Evolutionary conservation across 2,888 invertebrate species (phyloP).

Genomic region (Pogonocherus hispidulus): DNA sequence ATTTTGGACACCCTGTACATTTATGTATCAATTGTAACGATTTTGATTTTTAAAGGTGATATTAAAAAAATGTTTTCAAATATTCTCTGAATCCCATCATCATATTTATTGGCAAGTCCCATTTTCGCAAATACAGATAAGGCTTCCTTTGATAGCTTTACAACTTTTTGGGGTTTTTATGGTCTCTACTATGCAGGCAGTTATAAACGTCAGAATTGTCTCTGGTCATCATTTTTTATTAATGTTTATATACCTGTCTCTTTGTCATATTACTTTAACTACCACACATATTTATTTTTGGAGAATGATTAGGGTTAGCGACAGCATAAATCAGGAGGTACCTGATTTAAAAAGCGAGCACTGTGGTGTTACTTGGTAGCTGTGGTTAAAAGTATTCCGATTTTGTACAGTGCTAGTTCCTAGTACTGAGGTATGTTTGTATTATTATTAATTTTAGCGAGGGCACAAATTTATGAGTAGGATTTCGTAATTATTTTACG

Average conservation of each 20-base stretch:
- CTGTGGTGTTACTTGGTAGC: not conserved
- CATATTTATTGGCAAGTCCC: slow-evolving; percentile 24
- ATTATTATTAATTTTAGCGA: no score
- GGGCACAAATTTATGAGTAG: not conserved
- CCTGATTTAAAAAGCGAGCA: slow-evolving; percentile 10
- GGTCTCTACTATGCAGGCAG: slow-evolving; percentile 25
- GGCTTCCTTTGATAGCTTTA: slow-evolving; percentile 28
- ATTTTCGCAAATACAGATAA: slow-evolving; percentile 36
- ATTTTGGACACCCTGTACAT: no score
- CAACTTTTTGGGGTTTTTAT: slow-evolving; percentile 35
- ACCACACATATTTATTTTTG: slow-evolving; percentile 33
- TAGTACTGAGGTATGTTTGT: not conserved
- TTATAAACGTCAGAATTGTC: slow-evolving; percentile 48
- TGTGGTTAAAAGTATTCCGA: not conserved
- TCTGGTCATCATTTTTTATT: slow-evolving; percentile 44
- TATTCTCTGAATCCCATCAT: not conserved
- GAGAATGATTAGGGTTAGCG: slow-evolving; percentile 34
- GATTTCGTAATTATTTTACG: no score
- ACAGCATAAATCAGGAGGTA: slow-evolving; percentile 44
- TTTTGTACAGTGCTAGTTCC: slow-evolving; percentile 17
- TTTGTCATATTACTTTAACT: slow-evolving; percentile 50
- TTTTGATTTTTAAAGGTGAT: no score
- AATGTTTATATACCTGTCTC: slow-evolving; percentile 47
- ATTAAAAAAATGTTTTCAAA: no score
- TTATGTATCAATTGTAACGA: no score